These are phyloP conservation scores for Halictus quadricinctus DNA, from an alignment of 2,888 invertebrate species.

Conservation along the genomic window DNA sequence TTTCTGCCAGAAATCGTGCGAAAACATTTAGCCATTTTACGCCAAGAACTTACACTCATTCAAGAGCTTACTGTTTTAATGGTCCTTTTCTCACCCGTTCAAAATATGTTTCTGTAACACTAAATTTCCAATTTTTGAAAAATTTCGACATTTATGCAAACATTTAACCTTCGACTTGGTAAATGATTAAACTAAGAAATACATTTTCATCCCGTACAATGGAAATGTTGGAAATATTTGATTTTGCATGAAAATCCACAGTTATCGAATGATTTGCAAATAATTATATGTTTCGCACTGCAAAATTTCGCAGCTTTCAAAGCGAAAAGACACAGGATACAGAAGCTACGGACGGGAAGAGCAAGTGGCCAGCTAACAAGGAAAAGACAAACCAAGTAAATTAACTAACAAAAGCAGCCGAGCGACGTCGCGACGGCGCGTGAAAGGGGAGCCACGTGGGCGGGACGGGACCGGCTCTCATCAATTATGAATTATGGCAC, in stretches of 20 bases:
- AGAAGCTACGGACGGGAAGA: background rate
- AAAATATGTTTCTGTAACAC: no score
- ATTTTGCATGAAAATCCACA: background rate
- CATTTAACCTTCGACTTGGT: no score
- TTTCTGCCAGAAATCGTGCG: background rate
- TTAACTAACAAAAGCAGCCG: conserved; percentile 17
- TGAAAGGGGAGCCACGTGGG: conserved; percentile 4
- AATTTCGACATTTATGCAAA: background rate
- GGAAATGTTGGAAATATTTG: background rate
- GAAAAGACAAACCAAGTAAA: conserved; percentile 7
- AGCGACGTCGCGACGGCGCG: background rate
- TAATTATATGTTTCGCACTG: background rate
- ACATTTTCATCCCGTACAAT: background rate
- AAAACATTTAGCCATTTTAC: background rate
- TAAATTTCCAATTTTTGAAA: no score
- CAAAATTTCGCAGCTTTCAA: background rate
- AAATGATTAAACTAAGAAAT: no score
- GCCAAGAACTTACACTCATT: no score
- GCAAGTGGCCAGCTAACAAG: background rate
- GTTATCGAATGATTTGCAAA: no score
- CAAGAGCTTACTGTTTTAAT: no score
- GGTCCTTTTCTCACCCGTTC: no score
- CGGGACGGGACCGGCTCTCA: background rate
- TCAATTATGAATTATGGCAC: background rate
- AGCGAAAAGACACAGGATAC: background rate